These are phyloP conservation scores for Dendrophyllia cribrosa DNA, from an alignment of 64 coral and sea anemone species.

Conservation along the genomic window DNA sequence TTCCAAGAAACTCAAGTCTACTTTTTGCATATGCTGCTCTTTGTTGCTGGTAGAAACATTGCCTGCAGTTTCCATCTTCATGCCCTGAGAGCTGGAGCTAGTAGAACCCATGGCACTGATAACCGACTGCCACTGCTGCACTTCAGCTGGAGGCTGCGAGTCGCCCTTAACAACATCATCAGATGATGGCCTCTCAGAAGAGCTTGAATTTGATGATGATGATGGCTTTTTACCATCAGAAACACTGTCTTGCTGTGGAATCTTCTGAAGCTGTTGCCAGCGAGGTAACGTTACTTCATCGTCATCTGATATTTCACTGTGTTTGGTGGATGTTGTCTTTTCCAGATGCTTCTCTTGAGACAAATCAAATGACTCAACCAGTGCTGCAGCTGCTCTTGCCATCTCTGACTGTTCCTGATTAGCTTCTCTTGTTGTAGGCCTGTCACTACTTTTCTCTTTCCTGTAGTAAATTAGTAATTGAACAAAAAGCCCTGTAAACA, in stretches of 20 bases:
- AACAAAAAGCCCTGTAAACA: too few relatives aligned
- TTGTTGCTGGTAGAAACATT: neutral
- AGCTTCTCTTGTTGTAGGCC: neutral
- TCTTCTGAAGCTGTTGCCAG: conserved; percentile 29
- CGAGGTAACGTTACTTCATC: conserved; percentile 42
- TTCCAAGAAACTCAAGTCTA: neutral
- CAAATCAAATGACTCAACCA: conserved; percentile 20
- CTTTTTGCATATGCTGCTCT: neutral
- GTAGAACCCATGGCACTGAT: neutral
- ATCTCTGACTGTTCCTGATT: neutral
- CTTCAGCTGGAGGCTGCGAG: neutral
- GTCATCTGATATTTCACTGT: neutral
- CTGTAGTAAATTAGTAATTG: neutral
- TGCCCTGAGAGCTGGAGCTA: neutral
- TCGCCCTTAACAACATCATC: neutral
- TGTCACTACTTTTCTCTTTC: neutral
- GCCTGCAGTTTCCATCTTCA: neutral
- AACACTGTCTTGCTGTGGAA: neutral
- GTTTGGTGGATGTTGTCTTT: neutral
- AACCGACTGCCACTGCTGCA: conserved; percentile 33
- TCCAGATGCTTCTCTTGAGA: neutral
- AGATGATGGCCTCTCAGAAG: neutral
- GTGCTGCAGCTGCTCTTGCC: neutral
- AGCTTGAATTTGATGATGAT: conserved; percentile 37
- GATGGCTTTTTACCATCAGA: neutral